phyloP scores from a whole-genome alignment of 1,140 invertebrate genomes.

The Antheraea mylitta region DNA sequence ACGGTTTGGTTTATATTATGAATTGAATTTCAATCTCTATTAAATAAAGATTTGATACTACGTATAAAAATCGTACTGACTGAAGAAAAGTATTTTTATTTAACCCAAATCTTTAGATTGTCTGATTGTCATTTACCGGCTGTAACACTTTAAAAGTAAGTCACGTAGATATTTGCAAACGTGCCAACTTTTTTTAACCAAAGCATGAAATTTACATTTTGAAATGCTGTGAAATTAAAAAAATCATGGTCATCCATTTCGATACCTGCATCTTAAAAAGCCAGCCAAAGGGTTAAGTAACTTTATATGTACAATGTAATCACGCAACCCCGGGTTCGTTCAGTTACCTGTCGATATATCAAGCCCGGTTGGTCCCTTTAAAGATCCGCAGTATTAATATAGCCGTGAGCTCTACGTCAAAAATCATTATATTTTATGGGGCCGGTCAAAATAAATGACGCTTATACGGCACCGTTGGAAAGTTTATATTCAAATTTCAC shows the following conservation, averaged over 20 bases:
- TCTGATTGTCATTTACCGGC: too few species aligned
- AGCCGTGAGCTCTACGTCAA: slow-evolving; percentile 59
- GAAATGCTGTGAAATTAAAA: too few species aligned
- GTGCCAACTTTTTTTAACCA: too few species aligned
- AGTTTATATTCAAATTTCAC: slow-evolving; percentile 77
- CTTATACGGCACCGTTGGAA: slow-evolving; percentile 64
- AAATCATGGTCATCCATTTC: too few species aligned
- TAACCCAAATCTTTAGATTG: too few species aligned
- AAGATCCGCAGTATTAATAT: slow-evolving; percentile 67
- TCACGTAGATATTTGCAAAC: too few species aligned
- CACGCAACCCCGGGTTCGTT: not conserved
- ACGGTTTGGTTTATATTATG: not conserved
- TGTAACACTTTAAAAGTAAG: too few species aligned
- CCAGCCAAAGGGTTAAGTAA: too few species aligned
- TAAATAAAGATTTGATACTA: not conserved
- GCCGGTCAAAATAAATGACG: slow-evolving; percentile 69
- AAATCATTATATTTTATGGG: slow-evolving; percentile 77
- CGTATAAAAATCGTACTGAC: too few species aligned
- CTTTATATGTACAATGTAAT: not conserved
- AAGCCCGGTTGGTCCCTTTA: slow-evolving; percentile 30
- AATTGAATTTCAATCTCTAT: not conserved
- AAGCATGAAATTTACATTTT: too few species aligned
- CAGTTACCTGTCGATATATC: slow-evolving; percentile 52
- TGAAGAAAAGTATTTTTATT: too few species aligned
- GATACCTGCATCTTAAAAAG: too few species aligned